These are phyloP conservation scores for Rhingia campestris DNA, from an alignment of 2,888 invertebrate genomes.

Conservation along the genomic window DNA sequence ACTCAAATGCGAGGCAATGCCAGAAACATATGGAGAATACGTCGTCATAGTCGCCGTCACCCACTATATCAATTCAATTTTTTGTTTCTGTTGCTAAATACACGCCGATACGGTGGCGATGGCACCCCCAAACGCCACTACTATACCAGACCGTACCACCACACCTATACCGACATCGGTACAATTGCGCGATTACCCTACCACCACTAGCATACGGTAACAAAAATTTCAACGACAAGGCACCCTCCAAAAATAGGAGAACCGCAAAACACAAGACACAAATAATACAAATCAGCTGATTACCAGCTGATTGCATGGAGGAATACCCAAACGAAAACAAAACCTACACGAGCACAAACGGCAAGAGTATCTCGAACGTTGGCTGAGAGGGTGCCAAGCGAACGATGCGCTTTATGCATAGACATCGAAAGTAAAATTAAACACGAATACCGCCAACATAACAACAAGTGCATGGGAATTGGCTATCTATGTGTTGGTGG, in stretches of 20 bases:
- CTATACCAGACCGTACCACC: neutral
- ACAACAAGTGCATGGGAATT: neutral
- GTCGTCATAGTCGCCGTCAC: slow-evolving; percentile 40
- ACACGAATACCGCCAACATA: neutral
- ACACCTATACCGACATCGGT: neutral
- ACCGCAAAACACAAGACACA: neutral
- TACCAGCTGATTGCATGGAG: slow-evolving; percentile 10
- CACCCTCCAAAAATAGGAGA: neutral
- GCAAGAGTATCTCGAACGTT: neutral
- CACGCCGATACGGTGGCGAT: slow-evolving; percentile 19
- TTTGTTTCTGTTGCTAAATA: slow-evolving; percentile 26
- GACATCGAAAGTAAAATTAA: neutral
- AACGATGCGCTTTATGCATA: neutral
- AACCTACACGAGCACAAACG: neutral
- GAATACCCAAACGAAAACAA: neutral
- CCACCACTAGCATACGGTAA: neutral
- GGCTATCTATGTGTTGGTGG: neutral
- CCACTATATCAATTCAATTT: slow-evolving; percentile 20
- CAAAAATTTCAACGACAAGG: neutral
- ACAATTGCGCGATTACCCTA: neutral
- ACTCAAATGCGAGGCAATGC: neutral
- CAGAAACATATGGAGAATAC: slow-evolving; percentile 14
- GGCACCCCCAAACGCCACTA: neutral
- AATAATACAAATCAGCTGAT: slow-evolving; percentile 16
- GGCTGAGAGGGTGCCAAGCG: neutral